Evolutionary conservation across 2,888 invertebrate species (phyloP), one percentile per base, ranked within the genome.

Genomic region (Acleris emargana): DNA sequence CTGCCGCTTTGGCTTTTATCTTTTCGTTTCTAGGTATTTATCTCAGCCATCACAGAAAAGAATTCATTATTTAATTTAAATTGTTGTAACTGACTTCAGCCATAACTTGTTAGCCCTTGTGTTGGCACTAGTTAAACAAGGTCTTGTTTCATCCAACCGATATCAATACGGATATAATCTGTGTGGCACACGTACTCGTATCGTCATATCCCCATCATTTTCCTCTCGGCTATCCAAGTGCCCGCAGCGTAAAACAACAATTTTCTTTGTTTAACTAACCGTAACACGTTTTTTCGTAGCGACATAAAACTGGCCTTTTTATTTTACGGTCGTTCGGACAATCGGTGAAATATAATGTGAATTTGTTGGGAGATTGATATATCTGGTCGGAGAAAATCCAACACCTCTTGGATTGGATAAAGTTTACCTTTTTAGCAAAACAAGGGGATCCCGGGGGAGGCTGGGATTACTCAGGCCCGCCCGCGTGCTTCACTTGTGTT

Each of bases 261-360:
- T 85, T 87, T 84, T 83, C 79, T 83, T 83, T 88, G 87, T 87
- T 82, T 84, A 86, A 87, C 84, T 84, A 89, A 88, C 84, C 83
- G 79, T 81, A 76, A 76, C 76, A 79, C 82, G 81, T 85, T 82
- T 83, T 76, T 79, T 73, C 71, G 72, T 73, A 73, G 72, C 68
- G 81, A 76, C 84, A 84, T 86, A 86, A 86, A 86, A 86, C 77
- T 82, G 82, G 82, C 83, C 85, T 83, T 87, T 85, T 82, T 79
- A 73, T 77, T 81, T 84, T 82, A 83, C 80, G 81, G 81, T 73
- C 79, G 73, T 74, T 73, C 78, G 77, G 76, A 78, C 79, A 80
- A 82, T 84, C 82, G 82, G 73, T 76, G 74, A 78, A 81, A 83
- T 83, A 83, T 86, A 84, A 88, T 84, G 82, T 76, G 87, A 84